A percentile compares a stretch with the other conserved stretches of the same genome.
Evolutionary conservation across 2,888 invertebrate species (phyloP).

Genomic region (Eulithis testata): DNA sequence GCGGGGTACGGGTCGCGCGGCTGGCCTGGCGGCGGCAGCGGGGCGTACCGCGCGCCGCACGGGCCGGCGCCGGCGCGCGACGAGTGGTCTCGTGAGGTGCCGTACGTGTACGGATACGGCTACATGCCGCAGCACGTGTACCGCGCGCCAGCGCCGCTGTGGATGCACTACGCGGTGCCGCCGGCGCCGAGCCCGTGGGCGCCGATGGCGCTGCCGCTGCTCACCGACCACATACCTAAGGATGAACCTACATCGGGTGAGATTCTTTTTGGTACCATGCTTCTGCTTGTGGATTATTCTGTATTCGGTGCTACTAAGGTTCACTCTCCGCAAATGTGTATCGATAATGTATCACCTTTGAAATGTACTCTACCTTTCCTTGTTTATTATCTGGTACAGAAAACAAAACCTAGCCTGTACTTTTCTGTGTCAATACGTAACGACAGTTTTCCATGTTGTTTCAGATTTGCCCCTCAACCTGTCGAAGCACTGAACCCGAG

Average conservation of each 20-base stretch:
- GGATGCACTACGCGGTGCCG: conserved; percentile 80
- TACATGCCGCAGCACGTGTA: conserved; percentile 70
- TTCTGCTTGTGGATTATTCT: too few relatives aligned
- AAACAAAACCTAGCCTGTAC: too few relatives aligned
- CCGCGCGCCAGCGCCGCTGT: conserved; percentile 71
- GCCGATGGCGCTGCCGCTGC: conserved; percentile 76
- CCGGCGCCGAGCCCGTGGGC: conserved; percentile 84
- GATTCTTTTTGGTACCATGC: neutral
- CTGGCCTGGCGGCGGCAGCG: conserved; percentile 39
- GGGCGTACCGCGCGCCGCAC: conserved; percentile 50
- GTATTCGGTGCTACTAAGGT: too few relatives aligned
- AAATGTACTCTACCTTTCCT: too few relatives aligned
- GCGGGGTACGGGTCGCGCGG: conserved; percentile 25
- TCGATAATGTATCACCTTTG: too few relatives aligned
- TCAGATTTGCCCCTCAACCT: conserved; percentile 95
- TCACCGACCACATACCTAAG: conserved; percentile 81
- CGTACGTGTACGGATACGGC: conserved; percentile 72
- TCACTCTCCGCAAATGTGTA: too few relatives aligned
- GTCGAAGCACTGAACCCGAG: conserved; percentile 89
- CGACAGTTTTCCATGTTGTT: conserved; percentile 55
- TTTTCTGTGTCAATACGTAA: neutral
- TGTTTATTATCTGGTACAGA: too few relatives aligned
- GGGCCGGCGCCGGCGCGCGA: conserved; percentile 41
- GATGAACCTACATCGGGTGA: conserved; percentile 86
- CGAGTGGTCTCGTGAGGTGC: conserved; percentile 62